phyloP scores from a whole-genome alignment of 1,140 invertebrate species.

The Cotesia typhae region DNA sequence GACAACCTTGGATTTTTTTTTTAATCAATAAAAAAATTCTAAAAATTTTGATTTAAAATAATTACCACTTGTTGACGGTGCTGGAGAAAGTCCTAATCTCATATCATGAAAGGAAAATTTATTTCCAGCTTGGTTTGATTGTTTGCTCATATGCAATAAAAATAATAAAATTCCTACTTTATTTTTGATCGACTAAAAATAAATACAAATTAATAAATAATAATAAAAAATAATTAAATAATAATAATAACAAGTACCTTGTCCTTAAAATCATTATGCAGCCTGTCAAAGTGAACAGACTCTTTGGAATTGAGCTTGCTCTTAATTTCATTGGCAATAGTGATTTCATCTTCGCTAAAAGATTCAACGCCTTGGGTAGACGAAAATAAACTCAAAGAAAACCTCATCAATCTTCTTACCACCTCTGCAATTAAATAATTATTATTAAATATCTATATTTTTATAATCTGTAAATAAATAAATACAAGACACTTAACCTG shows the following conservation, averaged over 20 bases:
- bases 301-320: conserved; percentile 55
- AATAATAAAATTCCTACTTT: conserved; percentile 55
- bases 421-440: conserved; percentile 44
- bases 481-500: conserved; percentile 53
- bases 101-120: conserved; percentile 54
- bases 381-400: conserved; percentile 56
- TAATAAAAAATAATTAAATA: conserved; percentile 6
- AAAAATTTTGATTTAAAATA: background rate
- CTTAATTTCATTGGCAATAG: conserved; percentile 55
- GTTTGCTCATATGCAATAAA: conserved; percentile 53
- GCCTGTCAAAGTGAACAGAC: conserved; percentile 56
- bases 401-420: conserved; percentile 54
- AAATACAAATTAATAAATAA: too few relatives aligned
- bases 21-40: background rate
- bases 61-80: conserved; percentile 57
- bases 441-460: conserved; percentile 23
- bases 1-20: too few relatives aligned
- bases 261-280: conserved; percentile 60
- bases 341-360: conserved; percentile 59
- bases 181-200: conserved; percentile 53
- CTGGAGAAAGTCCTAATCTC: conserved; percentile 49
- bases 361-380: conserved; percentile 55
- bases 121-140: conserved; percentile 48
- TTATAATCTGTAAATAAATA: conserved; percentile 1
- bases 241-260: conserved; percentile 42